A percentile compares a stretch with the other conserved stretches of the same genome.
phyloP scores from a whole-genome alignment of 2,797 vertebrate genomes.

The Glossophaga mutica region DNA sequence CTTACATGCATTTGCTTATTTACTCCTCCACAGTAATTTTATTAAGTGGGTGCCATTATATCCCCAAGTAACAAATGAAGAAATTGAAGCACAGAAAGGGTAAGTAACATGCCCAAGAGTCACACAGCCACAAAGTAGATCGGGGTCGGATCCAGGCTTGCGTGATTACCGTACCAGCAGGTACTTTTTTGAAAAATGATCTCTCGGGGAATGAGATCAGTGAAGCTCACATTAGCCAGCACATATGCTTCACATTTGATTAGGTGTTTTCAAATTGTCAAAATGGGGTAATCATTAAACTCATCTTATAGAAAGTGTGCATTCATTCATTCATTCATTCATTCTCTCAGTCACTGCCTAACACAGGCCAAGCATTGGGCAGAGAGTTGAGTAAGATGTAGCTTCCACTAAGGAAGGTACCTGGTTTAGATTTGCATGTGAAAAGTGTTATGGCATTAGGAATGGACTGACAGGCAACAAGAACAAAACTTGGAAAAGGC shows the following conservation, averaged over 20 bases:
- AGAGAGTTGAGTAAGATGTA: background rate
- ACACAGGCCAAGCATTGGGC: background rate
- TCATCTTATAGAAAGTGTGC: background rate
- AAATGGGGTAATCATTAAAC: background rate
- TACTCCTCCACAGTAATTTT: background rate
- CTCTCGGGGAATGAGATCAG: background rate
- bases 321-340: background rate
- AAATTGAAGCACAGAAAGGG: background rate
- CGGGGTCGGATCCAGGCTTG: background rate
- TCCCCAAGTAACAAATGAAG: background rate
- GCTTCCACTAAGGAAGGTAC: background rate
- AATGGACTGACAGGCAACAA: background rate
- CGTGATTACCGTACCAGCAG: background rate
- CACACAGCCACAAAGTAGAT: background rate
- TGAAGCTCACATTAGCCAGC: background rate
- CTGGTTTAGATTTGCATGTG: background rate
- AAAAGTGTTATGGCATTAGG: background rate
- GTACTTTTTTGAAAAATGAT: background rate
- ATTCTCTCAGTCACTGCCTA: background rate
- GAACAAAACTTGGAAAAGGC: background rate
- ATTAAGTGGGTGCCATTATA: background rate
- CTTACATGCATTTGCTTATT: background rate
- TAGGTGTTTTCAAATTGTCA: background rate
- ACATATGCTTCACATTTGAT: background rate
- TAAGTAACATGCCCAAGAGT: background rate